A percentile compares a stretch with the other conserved stretches of the same genome.
Evolutionary conservation across 2,888 invertebrate species (phyloP).

Genomic region (Apodemia hepburni): DNA sequence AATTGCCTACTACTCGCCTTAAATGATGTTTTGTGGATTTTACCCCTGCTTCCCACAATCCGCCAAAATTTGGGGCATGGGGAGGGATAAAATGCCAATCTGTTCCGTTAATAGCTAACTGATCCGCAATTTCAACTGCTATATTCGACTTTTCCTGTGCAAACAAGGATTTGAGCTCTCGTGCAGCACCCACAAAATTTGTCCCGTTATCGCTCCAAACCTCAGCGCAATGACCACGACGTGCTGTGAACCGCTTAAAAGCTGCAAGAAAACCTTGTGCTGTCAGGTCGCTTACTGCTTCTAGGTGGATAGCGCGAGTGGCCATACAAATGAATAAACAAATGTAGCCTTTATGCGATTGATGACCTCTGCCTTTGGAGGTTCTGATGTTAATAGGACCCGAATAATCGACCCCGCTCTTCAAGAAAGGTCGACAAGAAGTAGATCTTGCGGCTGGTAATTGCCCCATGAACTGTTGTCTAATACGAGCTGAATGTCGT

Average conservation of each 20-base stretch:
- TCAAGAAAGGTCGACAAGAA: conserved; percentile 24
- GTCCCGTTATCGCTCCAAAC: conserved; percentile 22
- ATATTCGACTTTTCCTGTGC: conserved; percentile 16
- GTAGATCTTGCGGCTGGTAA: conserved; percentile 28
- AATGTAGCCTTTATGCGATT: conserved; percentile 26
- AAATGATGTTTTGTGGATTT: conserved; percentile 21
- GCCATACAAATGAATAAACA: conserved; percentile 21
- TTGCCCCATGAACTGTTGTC: conserved; percentile 30
- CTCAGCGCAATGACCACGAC: conserved; percentile 24
- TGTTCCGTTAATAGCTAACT: conserved; percentile 13
- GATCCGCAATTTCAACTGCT: conserved; percentile 13
- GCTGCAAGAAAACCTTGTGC: conserved; percentile 31
- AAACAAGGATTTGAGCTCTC: conserved; percentile 16
- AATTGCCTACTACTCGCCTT: conserved; percentile 9
- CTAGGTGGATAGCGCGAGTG: conserved; percentile 28
- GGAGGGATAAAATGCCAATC: conserved; percentile 23
- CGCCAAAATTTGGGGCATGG: conserved; percentile 18
- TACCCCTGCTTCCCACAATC: conserved; percentile 18
- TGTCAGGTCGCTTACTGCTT: conserved; percentile 30
- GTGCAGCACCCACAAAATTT: conserved; percentile 18
- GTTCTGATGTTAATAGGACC: conserved; percentile 29
- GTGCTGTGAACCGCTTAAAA: conserved; percentile 22
- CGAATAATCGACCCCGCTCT: conserved; percentile 31
- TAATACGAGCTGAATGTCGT: conserved; percentile 18
- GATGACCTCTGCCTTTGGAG: conserved; percentile 31